phyloP scores from a whole-genome alignment of 2,113 vertebrate genomes.

The Macrotus californicus region DNA sequence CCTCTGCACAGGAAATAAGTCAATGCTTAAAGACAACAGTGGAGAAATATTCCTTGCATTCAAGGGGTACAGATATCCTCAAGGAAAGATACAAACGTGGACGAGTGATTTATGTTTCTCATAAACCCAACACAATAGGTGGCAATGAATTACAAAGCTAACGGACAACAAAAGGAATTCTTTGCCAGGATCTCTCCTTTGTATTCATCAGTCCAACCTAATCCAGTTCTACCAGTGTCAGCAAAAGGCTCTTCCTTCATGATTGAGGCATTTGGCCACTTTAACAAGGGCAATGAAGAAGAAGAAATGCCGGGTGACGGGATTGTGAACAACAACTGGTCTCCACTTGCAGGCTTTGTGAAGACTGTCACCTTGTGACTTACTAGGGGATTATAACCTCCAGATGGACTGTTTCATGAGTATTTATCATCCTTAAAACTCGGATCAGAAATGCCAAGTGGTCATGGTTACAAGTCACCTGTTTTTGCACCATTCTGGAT shows the following conservation, averaged over 20 bases:
- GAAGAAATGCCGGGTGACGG: not conserved
- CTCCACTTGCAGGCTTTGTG: not conserved
- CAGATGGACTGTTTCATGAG: conserved; percentile 14
- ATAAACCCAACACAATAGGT: not conserved
- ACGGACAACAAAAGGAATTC: not conserved
- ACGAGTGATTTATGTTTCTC: conserved; percentile 13
- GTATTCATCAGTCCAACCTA: not conserved
- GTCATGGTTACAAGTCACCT: not conserved
- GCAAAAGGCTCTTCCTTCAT: conserved; percentile 31
- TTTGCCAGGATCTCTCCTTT: not conserved
- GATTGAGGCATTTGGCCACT: conserved; percentile 28
- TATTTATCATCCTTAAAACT: conserved; percentile 47
- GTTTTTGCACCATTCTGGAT: conserved; percentile 11
- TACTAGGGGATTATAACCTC: conserved; percentile 2
- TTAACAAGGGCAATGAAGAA: not conserved
- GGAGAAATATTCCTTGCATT: not conserved
- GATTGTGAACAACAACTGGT: not conserved
- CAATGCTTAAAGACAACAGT: not conserved
- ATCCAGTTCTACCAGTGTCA: conserved; percentile 38
- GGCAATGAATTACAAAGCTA: not conserved
- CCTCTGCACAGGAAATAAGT: not conserved
- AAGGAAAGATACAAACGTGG: not conserved
- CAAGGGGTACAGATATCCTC: not conserved
- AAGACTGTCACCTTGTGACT: not conserved
- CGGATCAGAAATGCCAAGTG: conserved; percentile 41